Percentiles rank a stretch among this genome's conserved stretches.
Evolutionary conservation across 2,113 vertebrate genomes (phyloP).

Genomic region (Neolamprologus toae): DNA sequence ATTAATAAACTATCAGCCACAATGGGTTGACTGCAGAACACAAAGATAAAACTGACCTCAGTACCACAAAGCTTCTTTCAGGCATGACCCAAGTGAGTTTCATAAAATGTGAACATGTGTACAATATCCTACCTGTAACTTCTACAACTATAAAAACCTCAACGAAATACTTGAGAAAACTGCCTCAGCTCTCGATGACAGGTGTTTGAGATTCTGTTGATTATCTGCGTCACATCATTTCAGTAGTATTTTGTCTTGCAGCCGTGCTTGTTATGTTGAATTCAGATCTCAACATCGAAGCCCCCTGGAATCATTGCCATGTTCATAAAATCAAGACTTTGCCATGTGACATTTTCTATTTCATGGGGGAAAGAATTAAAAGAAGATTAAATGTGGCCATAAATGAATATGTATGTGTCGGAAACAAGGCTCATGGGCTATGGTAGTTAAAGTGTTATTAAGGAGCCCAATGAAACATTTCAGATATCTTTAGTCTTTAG

Average conservation of each 20-base stretch:
- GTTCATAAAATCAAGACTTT: neutral
- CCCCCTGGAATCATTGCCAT: neutral
- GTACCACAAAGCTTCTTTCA: neutral
- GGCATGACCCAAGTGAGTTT: neutral
- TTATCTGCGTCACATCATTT: neutral
- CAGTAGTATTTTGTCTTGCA: neutral
- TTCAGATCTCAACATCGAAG: neutral
- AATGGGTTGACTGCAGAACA: rapidly evolving
- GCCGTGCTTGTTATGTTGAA: neutral
- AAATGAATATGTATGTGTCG: neutral
- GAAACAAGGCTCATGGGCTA: neutral
- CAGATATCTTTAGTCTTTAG: neutral
- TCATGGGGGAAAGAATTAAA: neutral
- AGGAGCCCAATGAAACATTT: neutral
- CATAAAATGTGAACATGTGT: neutral
- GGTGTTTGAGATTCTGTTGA: neutral
- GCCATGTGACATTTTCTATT: neutral
- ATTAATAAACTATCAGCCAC: neutral
- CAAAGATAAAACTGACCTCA: neutral
- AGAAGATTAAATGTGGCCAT: neutral
- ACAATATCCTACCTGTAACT: neutral
- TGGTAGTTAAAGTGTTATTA: neutral
- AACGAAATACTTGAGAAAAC: neutral
- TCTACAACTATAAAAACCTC: neutral
- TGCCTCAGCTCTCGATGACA: neutral